Base-by-base conservation (phyloP, 2,113 vertebrate genomes). In the Heterochromis multidens region DNA sequence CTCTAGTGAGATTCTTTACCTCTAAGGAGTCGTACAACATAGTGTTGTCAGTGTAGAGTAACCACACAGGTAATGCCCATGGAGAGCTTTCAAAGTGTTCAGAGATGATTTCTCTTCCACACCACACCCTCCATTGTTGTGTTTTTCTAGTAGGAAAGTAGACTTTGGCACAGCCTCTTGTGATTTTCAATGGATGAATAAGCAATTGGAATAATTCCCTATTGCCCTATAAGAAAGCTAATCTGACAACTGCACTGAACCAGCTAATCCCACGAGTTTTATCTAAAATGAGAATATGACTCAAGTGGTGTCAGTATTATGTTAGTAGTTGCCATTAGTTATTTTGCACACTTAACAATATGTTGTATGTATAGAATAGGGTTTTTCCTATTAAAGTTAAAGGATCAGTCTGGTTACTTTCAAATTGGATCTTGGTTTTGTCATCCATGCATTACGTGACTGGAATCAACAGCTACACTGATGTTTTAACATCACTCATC, bases 11-110 rank as follows among this genome's bases (percentile, higher is more conserved):
- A 59, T n/a, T 80, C 67, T 3, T 80, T 5, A 62, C 88, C 40
- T 63, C 91, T 27, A 63, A 29, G 74, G 79, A 88, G 29, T 81
- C 79, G 1, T 21, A 63, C 23, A 70, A 79, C 78, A 83, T 52
- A 52, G 35, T 79, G 77, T 77, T 72, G 33, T 49, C 7, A 11
- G 5, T 21, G 40, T 67, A 52, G 19, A 31, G 37, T 16, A 46
- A 29, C 52, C 23, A 37, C 25, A 79, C 77, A 27, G 62, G 46
- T 74, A 74, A 74, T 11, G 52, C 82, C 84, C 35, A 3, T 5
- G 0, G 78, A 81, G 63, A 56, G 61, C 10, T 10, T 56, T 85
- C 67, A 72, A 1, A 86, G 31, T 46, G 59, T 19, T 46, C 27
- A 29, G 19, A 79, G 82, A 80, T 37, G 43, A 80, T 65, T 63